These are phyloP conservation scores for Pelusios castaneus DNA, from an alignment of 2,113 vertebrate genomes.

Conservation along the genomic window DNA sequence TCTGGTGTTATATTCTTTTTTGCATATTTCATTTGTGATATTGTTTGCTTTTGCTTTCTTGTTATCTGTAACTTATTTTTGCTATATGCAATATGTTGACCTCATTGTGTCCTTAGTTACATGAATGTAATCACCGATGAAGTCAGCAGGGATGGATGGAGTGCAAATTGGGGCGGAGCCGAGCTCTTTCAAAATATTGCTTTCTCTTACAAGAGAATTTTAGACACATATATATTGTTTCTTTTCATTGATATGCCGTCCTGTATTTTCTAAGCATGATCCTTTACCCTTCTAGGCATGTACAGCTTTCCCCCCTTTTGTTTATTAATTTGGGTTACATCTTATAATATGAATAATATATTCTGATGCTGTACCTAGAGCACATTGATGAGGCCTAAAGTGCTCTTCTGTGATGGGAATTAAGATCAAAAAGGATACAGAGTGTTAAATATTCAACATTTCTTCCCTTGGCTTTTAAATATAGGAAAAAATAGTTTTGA, in stretches of 20 bases:
- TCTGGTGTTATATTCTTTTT: slow-evolving; percentile 40
- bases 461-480: slow-evolving; percentile 49
- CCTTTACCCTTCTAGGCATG: slow-evolving; percentile 42
- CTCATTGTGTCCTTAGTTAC: slow-evolving; percentile 36
- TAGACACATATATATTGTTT: too few species aligned
- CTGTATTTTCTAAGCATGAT: neutral
- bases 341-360: slow-evolving; percentile 49
- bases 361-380: slow-evolving; percentile 65
- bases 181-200: neutral
- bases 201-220: neutral
- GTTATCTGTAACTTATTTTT: slow-evolving; percentile 7
- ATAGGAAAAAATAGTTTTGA: slow-evolving; percentile 66
- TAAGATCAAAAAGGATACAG: slow-evolving; percentile 69
- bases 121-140: slow-evolving; percentile 42
- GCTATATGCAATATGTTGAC: neutral
- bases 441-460: slow-evolving; percentile 69
- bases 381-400: slow-evolving; percentile 59
- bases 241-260: slow-evolving; percentile 50
- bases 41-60: slow-evolving; percentile 30
- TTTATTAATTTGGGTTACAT: slow-evolving; percentile 69
- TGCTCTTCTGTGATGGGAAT: slow-evolving; percentile 63
- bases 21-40: neutral
- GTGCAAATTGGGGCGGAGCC: slow-evolving; percentile 4
- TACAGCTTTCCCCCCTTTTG: slow-evolving; percentile 47
- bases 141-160: slow-evolving; percentile 39